Evolutionary conservation across 1,140 invertebrate genomes (phyloP).

Genomic region (Eumeta japonica): DNA sequence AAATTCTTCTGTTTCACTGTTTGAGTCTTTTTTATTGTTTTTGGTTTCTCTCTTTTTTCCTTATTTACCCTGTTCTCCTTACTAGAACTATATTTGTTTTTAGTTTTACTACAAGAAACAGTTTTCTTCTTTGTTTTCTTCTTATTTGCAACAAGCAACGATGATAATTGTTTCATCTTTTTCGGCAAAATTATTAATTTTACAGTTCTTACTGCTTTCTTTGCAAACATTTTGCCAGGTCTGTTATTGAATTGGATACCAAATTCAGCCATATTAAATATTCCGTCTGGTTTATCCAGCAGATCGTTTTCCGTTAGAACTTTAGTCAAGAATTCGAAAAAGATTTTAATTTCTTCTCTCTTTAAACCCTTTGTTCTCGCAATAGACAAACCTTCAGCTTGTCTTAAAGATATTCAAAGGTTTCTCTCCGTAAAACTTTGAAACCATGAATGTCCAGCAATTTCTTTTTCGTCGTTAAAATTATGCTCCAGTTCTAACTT

Average conservation of each 20-base stretch:
- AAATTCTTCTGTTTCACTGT: slow-evolving; percentile 29
- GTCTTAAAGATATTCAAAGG: slow-evolving; percentile 17
- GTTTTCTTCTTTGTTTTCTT: slow-evolving; percentile 29
- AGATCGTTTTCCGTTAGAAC: slow-evolving; percentile 24
- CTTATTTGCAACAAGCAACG: slow-evolving; percentile 36
- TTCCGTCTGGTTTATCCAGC: slow-evolving; percentile 22
- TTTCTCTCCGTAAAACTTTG: slow-evolving; percentile 18
- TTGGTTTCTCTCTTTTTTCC: too few relatives aligned
- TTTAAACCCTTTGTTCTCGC: slow-evolving; percentile 14
- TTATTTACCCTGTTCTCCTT: too few relatives aligned
- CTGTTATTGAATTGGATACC: slow-evolving; percentile 37
- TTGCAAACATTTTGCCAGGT: slow-evolving; percentile 34
- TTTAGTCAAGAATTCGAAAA: slow-evolving; percentile 19
- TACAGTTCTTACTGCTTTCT: slow-evolving; percentile 32
- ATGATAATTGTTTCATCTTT: slow-evolving; percentile 33
- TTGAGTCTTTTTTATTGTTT: too few relatives aligned
- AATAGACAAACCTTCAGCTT: slow-evolving; percentile 23
- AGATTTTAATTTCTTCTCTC: slow-evolving; percentile 19
- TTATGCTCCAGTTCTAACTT: slow-evolving; percentile 16
- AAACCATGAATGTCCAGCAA: slow-evolving; percentile 21
- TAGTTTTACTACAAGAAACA: slow-evolving; percentile 24
- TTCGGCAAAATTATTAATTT: slow-evolving; percentile 30
- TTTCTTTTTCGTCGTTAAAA: slow-evolving; percentile 20
- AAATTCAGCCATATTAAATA: slow-evolving; percentile 40
- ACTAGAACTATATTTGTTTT: slow-evolving; percentile 27